These are phyloP conservation scores for Esox masquinongy DNA, from an alignment of 2,797 vertebrate species.

Conservation along the genomic window DNA sequence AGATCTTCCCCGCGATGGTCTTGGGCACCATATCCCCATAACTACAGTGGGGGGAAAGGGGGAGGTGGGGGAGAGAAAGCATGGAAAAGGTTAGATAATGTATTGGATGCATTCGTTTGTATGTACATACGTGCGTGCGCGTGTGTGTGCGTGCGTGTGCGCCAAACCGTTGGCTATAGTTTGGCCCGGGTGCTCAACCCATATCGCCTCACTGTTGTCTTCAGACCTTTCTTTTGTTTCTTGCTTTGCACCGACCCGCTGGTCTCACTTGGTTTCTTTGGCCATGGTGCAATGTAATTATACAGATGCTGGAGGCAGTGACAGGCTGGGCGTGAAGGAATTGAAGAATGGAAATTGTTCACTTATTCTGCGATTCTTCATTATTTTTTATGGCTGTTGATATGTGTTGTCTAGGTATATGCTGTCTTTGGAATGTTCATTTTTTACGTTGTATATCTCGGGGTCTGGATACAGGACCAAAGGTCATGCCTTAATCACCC, in stretches of 20 bases:
- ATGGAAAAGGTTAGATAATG: not conserved
- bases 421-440: too few relatives aligned
- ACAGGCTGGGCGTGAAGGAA: conserved; percentile 1
- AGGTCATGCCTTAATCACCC: too few relatives aligned
- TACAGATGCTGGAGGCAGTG: not conserved
- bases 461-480: too few relatives aligned
- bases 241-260: not conserved
- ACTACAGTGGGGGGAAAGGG: conserved; percentile 59
- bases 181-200: not conserved
- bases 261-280: not conserved
- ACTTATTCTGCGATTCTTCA: too few relatives aligned
- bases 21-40: conserved; percentile 99
- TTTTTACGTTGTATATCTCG: too few relatives aligned
- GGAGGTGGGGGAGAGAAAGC: not conserved
- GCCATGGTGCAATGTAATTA: not conserved
- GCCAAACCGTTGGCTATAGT: not conserved
- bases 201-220: not conserved
- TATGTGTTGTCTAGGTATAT: too few relatives aligned
- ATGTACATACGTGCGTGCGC: not conserved
- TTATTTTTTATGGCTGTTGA: too few relatives aligned
- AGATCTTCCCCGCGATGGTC: conserved; percentile 98
- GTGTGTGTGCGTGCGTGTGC: not conserved
- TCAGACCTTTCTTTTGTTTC: not conserved
- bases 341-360: too few relatives aligned
- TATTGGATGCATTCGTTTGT: not conserved